Percentiles rank a stretch among this genome's conserved stretches.
phyloP scores from a whole-genome alignment of 2,888 invertebrate species.

The Yponomeuta evonymella region DNA sequence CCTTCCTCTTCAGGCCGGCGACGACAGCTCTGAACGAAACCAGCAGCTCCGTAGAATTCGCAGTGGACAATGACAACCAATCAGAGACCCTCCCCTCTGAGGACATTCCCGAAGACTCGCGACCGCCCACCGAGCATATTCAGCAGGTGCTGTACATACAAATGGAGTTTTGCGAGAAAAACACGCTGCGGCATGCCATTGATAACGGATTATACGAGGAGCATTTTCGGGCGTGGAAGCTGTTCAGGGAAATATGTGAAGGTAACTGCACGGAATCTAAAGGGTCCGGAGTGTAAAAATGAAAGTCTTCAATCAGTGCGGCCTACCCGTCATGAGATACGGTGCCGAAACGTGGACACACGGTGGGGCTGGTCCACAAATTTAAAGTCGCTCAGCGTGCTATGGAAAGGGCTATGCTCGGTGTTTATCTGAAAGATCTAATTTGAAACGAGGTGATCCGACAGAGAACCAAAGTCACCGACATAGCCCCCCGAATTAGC shows the following conservation, averaged over 20 bases:
- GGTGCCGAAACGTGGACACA: too few species aligned
- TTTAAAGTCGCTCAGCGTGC: too few species aligned
- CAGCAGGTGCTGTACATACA: conserved; percentile 86
- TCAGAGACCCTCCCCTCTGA: conserved; percentile 53
- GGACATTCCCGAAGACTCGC: conserved; percentile 38
- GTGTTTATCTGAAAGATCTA: too few species aligned
- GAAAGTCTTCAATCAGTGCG: too few species aligned
- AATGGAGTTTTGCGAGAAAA: conserved; percentile 99
- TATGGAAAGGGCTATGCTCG: too few species aligned
- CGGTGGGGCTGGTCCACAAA: too few species aligned
- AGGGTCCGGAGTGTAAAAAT: too few species aligned
- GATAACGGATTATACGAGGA: conserved; percentile 87
- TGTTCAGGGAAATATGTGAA: conserved; percentile 96
- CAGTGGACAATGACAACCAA: conserved; percentile 52
- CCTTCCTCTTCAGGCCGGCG: conserved; percentile 40
- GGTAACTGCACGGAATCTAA: conserved; percentile 18
- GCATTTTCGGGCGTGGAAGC: conserved; percentile 88
- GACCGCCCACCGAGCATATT: conserved; percentile 33
- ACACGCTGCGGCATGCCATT: conserved; percentile 92
- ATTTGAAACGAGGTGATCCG: too few species aligned
- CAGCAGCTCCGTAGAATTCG: conserved; percentile 79
- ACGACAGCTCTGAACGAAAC: conserved; percentile 58
- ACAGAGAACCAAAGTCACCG: too few species aligned
- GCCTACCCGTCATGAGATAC: too few species aligned
- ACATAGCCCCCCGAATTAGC: too few species aligned